A percentile compares a stretch with the other conserved stretches of the same genome.
These are phyloP conservation scores for Ciconia stormi DNA, from an alignment of 2,113 vertebrate species.

Conservation along the genomic window DNA sequence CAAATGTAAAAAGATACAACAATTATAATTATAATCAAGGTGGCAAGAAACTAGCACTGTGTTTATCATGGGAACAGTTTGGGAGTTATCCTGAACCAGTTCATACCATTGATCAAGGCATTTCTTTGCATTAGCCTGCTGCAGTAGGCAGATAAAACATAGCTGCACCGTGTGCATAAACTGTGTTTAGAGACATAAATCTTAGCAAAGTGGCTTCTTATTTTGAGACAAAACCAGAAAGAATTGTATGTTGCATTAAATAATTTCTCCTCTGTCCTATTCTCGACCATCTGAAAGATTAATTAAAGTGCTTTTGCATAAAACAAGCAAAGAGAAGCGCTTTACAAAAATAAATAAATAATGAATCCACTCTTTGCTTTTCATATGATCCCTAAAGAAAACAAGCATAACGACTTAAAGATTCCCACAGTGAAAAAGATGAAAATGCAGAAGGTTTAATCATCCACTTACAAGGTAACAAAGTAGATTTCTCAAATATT, in stretches of 20 bases:
- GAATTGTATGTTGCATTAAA: background rate
- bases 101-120: background rate
- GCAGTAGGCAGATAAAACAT: slow-evolving; percentile 26
- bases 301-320: slow-evolving; percentile 21
- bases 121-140: background rate
- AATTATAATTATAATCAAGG: background rate
- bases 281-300: background rate
- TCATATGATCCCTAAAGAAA: background rate
- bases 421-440: background rate
- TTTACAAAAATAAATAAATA: background rate
- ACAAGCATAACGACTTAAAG: background rate
- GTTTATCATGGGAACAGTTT: background rate
- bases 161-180: background rate
- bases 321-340: background rate
- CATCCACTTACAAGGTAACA: background rate
- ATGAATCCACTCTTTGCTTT: background rate
- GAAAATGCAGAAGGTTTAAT: background rate
- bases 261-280: background rate
- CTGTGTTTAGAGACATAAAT: background rate
- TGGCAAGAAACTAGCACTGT: background rate
- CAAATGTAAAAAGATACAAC: background rate
- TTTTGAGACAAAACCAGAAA: slow-evolving; percentile 18
- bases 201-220: background rate
- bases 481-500: background rate
- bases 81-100: background rate